Percentiles rank a stretch among this genome's conserved stretches.
phyloP scores from a whole-genome alignment of 2,888 invertebrate genomes.

The Dasypogon diadema region DNA sequence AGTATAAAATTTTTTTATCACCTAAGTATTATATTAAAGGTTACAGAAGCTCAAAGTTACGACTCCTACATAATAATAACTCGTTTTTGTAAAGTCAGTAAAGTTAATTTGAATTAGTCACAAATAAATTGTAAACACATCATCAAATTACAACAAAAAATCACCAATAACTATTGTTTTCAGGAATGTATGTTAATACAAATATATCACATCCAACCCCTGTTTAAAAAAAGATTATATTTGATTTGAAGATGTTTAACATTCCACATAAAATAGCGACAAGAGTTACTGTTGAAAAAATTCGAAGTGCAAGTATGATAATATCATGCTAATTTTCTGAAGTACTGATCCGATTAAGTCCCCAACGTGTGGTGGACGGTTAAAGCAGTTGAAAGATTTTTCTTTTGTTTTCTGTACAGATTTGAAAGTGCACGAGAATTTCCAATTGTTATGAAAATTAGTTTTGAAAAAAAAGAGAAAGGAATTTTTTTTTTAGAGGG shows the following conservation, averaged over 20 bases:
- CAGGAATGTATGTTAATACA: no score
- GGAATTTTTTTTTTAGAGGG: background rate
- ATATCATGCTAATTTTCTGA: slow-evolving; percentile 39
- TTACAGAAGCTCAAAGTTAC: no score
- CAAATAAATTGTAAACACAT: no score
- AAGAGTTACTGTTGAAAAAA: slow-evolving; percentile 24
- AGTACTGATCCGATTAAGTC: slow-evolving; percentile 29
- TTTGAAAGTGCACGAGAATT: slow-evolving; percentile 8
- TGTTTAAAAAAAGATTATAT: background rate
- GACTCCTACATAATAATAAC: no score
- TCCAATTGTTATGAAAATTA: slow-evolving; percentile 35
- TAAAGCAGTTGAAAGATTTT: slow-evolving; percentile 21
- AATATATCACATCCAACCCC: slow-evolving; percentile 27
- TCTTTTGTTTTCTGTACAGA: slow-evolving; percentile 9
- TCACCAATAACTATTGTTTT: no score
- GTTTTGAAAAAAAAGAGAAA: background rate
- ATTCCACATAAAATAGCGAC: slow-evolving; percentile 45
- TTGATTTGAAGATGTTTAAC: slow-evolving; percentile 13
- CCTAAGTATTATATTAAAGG: no score
- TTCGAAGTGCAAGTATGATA: slow-evolving; percentile 31
- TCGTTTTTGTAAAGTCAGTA: no score
- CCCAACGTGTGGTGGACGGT: slow-evolving; percentile 12
- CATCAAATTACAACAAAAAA: no score
- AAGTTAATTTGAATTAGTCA: no score
- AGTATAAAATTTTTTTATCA: no score